These are phyloP conservation scores for Condylostylus longicornis DNA, from an alignment of 1,140 invertebrate species.

Conservation along the genomic window DNA sequence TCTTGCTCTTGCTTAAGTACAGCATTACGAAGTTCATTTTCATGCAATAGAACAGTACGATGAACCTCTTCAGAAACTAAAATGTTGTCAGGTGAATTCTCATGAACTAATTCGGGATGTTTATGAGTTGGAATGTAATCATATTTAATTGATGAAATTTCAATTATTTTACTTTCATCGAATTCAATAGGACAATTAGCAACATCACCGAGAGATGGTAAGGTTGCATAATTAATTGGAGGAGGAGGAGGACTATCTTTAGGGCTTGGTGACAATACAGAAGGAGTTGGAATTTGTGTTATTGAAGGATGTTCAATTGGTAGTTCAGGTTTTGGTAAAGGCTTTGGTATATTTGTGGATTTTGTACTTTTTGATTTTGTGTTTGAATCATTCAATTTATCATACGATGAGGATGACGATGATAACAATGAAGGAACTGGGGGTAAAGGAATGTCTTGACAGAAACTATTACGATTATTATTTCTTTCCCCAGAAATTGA, in stretches of 20 bases:
- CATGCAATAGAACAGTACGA: constrained; percentile 24
- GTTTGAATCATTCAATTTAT: no score
- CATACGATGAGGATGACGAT: no score
- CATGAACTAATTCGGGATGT: constrained; percentile 23
- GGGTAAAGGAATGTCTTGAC: constrained; percentile 1
- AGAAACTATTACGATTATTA: constrained; percentile 7
- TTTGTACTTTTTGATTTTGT: no score
- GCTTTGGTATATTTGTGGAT: no score
- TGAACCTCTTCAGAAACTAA: constrained; percentile 27
- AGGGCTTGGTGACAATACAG: constrained; percentile 9
- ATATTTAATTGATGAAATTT: constrained; percentile 7
- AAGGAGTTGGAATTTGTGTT: constrained; percentile 17
- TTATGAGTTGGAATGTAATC: constrained; percentile 12
- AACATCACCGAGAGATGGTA: no score
- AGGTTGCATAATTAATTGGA: constrained; percentile 23
- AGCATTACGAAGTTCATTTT: constrained; percentile 30
- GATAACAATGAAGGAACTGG: neutral
- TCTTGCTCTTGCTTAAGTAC: neutral
- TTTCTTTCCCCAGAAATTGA: no score
- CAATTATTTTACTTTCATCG: no score
- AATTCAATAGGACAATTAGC: no score
- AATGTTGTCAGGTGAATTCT: constrained; percentile 28
- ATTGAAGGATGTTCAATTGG: no score
- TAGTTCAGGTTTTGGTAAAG: no score
- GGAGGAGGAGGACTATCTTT: constrained; percentile 27